A percentile compares a stretch with the other conserved stretches of the same genome.
These are phyloP conservation scores for Oriolus oriolus DNA, from an alignment of 2,113 vertebrate genomes.

Conservation along the genomic window DNA sequence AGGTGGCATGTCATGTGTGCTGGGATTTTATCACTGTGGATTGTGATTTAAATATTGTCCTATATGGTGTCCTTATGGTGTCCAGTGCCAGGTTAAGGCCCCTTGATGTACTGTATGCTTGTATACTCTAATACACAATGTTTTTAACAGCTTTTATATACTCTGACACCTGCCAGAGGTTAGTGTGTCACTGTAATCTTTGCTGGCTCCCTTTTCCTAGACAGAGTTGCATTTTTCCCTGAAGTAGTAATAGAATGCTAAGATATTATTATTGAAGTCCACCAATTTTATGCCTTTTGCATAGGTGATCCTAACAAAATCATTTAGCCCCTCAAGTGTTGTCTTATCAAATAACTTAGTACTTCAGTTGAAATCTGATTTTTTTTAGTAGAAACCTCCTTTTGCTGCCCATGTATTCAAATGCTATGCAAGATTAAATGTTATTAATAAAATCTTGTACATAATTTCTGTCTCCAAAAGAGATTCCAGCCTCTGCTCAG, in stretches of 20 bases:
- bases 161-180: neutral
- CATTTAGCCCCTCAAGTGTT: neutral
- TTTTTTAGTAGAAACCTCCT: neutral
- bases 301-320: neutral
- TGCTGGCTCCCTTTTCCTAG: neutral
- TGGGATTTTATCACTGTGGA: neutral
- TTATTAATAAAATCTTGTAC: neutral
- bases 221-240: neutral
- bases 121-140: neutral
- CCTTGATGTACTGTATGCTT: neutral
- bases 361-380: neutral
- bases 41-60: neutral
- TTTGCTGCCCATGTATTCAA: neutral
- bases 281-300: neutral
- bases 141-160: neutral
- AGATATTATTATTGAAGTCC: neutral
- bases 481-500: neutral
- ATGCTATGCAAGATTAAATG: neutral
- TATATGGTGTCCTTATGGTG: neutral
- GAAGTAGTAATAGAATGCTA: neutral
- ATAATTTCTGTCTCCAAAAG: neutral
- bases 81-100: neutral
- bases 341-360: neutral
- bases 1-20: neutral
- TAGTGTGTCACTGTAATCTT: neutral